Percentiles rank a stretch among this genome's conserved stretches.
Conservation (phyloP, 30 jellyfish, hydroid and myxozoan genomes). For the Hydractinia echinata region DNA sequence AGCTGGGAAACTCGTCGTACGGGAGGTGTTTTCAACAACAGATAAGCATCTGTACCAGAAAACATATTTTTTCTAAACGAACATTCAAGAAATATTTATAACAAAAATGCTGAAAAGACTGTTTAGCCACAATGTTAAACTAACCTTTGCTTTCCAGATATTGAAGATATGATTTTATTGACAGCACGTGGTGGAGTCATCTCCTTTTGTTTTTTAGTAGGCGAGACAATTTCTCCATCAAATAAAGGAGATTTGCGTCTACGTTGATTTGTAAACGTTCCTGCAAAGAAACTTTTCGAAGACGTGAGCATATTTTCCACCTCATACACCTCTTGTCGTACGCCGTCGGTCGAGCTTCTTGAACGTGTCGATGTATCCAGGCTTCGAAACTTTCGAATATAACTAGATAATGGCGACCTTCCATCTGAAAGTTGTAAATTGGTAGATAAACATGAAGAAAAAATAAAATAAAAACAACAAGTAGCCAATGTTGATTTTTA, state of each 20-base stretch:
- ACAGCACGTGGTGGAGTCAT: not conserved
- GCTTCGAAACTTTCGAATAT: constrained; percentile 17
- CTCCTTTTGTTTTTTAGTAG: constrained; percentile 28
- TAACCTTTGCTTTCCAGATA: too few species aligned
- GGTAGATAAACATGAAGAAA: too few species aligned
- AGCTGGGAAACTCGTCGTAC: not conserved
- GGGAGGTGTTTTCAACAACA: constrained; percentile 40
- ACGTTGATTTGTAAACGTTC: constrained; percentile 27
- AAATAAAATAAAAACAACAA: too few species aligned
- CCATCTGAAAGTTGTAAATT: not conserved
- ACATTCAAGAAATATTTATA: not conserved
- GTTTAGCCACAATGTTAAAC: too few species aligned
- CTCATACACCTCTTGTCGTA: not conserved
- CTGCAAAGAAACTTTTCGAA: constrained; percentile 9
- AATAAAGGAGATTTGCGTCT: constrained; percentile 39
- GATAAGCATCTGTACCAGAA: constrained; percentile 29
- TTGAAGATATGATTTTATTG: too few species aligned
- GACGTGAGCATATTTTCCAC: not conserved
- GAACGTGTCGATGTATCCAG: not conserved
- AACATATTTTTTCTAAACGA: constrained; percentile 18
- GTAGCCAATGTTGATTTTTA: too few species aligned
- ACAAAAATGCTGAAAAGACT: not conserved
- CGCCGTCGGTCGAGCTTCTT: not conserved
- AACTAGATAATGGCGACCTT: constrained; percentile 25
- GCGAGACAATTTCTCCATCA: constrained; percentile 41